These are phyloP conservation scores for Crotophaga sulcirostris DNA, from an alignment of 2,113 vertebrate genomes.

Conservation along the genomic window DNA sequence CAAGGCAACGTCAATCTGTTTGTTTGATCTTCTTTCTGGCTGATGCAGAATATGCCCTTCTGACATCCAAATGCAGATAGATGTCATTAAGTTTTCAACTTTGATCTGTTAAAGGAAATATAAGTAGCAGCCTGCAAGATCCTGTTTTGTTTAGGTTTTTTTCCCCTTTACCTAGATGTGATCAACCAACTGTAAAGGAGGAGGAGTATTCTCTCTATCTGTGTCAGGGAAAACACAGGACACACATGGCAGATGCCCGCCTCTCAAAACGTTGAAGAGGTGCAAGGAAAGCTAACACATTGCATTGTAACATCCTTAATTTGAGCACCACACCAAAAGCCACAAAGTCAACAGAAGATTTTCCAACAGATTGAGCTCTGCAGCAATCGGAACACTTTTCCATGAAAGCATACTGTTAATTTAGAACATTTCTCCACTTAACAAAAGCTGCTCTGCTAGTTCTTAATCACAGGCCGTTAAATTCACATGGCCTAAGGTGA, in stretches of 20 bases:
- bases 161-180: not conserved
- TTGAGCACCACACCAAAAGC: not conserved
- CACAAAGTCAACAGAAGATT: not conserved
- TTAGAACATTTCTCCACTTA: not conserved
- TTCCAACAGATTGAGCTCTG: not conserved
- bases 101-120: conserved; percentile 33
- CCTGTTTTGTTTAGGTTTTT: not conserved
- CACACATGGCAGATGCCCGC: not conserved
- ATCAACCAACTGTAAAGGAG: not conserved
- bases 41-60: conserved; percentile 17
- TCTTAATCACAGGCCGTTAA: conserved; percentile 37
- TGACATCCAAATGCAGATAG: conserved; percentile 30
- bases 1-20: not conserved
- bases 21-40: conserved; percentile 26
- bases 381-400: not conserved
- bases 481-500: conserved; percentile 57
- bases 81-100: conserved; percentile 43
- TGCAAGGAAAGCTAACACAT: not conserved
- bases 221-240: not conserved
- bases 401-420: not conserved
- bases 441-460: conserved; percentile 23
- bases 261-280: not conserved
- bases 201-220: not conserved
- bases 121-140: conserved; percentile 21
- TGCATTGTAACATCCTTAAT: not conserved